Evolutionary conservation across 2,888 invertebrate genomes (phyloP), one percentile per base, ranked within the genome.

Genomic region (Cosmia trapezina): DNA sequence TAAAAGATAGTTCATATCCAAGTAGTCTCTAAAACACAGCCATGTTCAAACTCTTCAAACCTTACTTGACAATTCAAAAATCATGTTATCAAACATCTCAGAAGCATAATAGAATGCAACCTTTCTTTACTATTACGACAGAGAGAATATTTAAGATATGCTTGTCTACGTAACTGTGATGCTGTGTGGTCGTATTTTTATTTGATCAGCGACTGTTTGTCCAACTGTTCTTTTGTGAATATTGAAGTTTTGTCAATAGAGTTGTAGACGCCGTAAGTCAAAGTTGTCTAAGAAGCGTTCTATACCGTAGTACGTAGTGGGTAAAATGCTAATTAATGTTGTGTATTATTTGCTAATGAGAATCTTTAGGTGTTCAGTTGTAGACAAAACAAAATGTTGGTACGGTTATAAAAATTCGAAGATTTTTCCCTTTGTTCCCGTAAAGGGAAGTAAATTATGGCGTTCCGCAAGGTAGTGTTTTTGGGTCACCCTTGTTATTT

Each of bases 171-270:
- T 63, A 81, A 61, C 69, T 56, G 65, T 80, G 66, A 60, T 83
- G 83, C 56, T 83, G 83, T 80, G 87, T 78, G 81, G 85, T 72
- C 72, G 49, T 72, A 63, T 81, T 80, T 80, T 74, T 86, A 76
- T 87, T 86, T 87, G 76, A 80, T 73, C 67, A 75, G 71, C 73
- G 65, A 73, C 61, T 86, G 78, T 84, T 88, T 86, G 70, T 57
- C 79, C 85, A 88, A 89, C 84, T 89, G 87, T 86, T 80, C 83
- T 83, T 80, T 79, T 74, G 80, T 85, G 83, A 80, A 87, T 83
- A 84, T 80, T 80, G 60, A 70, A 72, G 62, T 71, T 67, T 81
- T 77, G 81, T 81, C 81, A 84, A 81, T 72, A 81, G 33, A 66
- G 59, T 65, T 76, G 78, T 81, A 49, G 66, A 66, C 5, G 41